phyloP scores from a whole-genome alignment of 64 coral and sea anemone species.

The Actinia tenebrosa region DNA sequence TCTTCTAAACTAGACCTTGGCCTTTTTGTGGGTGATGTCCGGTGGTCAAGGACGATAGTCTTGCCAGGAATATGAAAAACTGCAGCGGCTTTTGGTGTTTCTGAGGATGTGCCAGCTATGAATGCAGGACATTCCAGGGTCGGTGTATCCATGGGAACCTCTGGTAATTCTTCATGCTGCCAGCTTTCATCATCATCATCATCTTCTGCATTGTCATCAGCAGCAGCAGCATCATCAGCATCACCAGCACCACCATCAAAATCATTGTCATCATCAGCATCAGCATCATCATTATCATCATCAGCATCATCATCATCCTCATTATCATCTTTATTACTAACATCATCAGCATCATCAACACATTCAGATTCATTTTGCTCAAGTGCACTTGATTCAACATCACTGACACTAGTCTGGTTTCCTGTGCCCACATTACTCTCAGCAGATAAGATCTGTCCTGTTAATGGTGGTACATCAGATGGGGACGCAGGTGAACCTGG shows the following conservation, averaged over 20 bases:
- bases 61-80: conserved; percentile 1
- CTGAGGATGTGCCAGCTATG: neutral
- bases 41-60: neutral
- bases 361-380: neutral
- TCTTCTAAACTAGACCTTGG: conserved; percentile 19
- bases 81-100: neutral
- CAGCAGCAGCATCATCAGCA: neutral
- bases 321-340: neutral
- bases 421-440: neutral
- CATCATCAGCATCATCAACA: neutral
- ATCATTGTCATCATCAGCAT: neutral
- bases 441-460: neutral
- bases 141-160: conserved; percentile 5
- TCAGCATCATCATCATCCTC: neutral
- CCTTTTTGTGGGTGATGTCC: neutral
- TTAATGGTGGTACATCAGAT: neutral
- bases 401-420: neutral
- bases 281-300: neutral
- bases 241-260: neutral
- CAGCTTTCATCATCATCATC: conserved; percentile 17
- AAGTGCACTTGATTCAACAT: neutral
- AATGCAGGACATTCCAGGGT: neutral
- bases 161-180: conserved; percentile 7
- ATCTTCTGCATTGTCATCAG: neutral
- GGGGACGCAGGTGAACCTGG: neutral